These are phyloP conservation scores for Drosophila rhopaloa DNA, from an alignment of 1,140 invertebrate genomes.

Conservation along the genomic window DNA sequence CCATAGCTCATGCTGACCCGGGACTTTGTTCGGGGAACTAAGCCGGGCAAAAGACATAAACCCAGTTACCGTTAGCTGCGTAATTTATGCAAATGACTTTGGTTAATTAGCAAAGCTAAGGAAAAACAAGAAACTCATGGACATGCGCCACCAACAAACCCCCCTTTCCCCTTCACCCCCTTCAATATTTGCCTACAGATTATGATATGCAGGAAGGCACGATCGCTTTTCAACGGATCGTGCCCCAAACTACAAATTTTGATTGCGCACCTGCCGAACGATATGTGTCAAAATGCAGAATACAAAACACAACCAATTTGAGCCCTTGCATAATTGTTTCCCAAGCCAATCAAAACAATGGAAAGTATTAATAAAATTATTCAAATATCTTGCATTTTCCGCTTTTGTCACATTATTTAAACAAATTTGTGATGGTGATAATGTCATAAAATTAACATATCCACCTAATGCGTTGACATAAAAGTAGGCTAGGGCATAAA, in stretches of 20 bases:
- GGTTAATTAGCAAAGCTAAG: conserved; percentile 67
- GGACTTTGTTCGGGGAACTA: conserved; percentile 7
- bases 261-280: conserved; percentile 38
- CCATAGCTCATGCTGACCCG: conserved; percentile 22
- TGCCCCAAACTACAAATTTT: conserved; percentile 31
- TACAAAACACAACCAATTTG: conserved; percentile 1
- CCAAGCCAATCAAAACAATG: conserved; percentile 37
- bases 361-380: conserved; percentile 35
- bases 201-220: conserved; percentile 46
- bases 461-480: conserved; percentile 5
- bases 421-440: conserved; percentile 31
- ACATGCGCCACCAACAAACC: conserved; percentile 21
- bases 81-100: conserved; percentile 81
- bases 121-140: conserved; percentile 26
- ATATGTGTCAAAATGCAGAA: conserved; percentile 38
- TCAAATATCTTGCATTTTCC: conserved; percentile 38
- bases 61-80: conserved; percentile 78
- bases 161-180: not conserved
- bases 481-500: not conserved
- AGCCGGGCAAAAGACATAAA: conserved; percentile 72
- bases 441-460: conserved; percentile 18
- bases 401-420: conserved; percentile 46
- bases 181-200: conserved; percentile 30
- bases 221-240: conserved; percentile 28
- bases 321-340: conserved; percentile 29